Evolutionary conservation across 2,888 invertebrate species (phyloP), one percentile per base, ranked within the genome.

Genomic region (Drosophila vallismaia): DNA sequence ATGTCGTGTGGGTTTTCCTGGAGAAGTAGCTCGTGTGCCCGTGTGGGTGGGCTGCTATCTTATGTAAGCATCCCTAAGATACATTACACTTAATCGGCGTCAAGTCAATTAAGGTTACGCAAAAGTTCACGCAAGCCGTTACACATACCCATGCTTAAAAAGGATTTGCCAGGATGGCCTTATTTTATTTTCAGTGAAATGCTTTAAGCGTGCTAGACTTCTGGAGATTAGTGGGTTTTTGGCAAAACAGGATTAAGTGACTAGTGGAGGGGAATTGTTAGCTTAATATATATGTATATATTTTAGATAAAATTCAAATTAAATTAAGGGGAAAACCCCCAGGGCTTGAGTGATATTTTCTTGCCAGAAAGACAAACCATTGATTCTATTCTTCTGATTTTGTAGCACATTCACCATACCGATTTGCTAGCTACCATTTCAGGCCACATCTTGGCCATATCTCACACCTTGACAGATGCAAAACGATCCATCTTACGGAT

Each of bases 81-180:
- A 84, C 75, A 73, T 73, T 79, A 64, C 66, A 80, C 75, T 87
- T 87, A 81, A 81, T 81, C 78, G 75, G 71, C 73, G 79, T 69
- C 69, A 81, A 84, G 87, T 84, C 85, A 81, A 81, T 81, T 81
- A 84, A 57, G 60, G 70, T 56, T 46, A 33, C 33, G 63, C 60
- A 56, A 84, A 86, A 84, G 85, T 84, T 75, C 68, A 66, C 53
- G 63, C 29, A 78, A 72, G 67, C 63, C 72, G 52, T 71, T 74
- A 19, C 19, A 19, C n/a, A 36, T 5, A 36, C 36, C n/a, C 12
- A 36, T 12, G 36, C n/a, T n/a, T 50, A 12, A 42, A 55, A 31
- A 8, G 33, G 45, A 42, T 57, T 55, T 19, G 28, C 31, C 36
- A 45, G n/a, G 33, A 33, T 26, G 19, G 38, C 12, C 33, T 44